phyloP scores from a whole-genome alignment of 2,113 vertebrate genomes.

The Rafetus swinhoei region DNA sequence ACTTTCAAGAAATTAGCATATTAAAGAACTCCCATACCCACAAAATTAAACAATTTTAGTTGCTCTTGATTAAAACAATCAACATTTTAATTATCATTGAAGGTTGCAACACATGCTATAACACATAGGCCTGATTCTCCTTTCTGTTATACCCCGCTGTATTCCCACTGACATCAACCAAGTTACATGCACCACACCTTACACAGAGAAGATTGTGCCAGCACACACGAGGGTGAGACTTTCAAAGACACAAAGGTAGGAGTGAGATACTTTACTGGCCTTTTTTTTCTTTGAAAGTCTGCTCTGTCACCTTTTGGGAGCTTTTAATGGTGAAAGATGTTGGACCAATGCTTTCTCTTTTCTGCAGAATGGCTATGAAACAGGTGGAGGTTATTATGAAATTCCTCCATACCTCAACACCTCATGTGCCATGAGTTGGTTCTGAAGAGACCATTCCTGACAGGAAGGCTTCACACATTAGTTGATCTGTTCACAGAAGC shows the following conservation, averaged over 20 bases:
- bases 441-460: background rate
- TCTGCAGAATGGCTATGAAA: background rate
- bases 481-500: rapidly evolving
- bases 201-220: background rate
- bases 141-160: background rate
- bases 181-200: background rate
- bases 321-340: background rate
- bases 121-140: rapidly evolving
- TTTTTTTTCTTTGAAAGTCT: background rate
- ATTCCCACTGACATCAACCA: background rate
- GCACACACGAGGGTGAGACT: background rate
- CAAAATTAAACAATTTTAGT: constrained; percentile 6
- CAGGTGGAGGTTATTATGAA: background rate
- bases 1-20: constrained; percentile 44
- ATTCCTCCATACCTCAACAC: background rate
- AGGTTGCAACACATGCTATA: background rate
- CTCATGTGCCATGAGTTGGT: background rate
- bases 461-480: background rate
- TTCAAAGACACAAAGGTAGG: background rate
- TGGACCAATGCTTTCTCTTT: rapidly evolving
- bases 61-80: constrained; percentile 34
- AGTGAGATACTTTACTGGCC: background rate
- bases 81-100: constrained; percentile 12
- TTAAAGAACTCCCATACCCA: background rate
- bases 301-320: background rate